Evolutionary conservation across 2,888 invertebrate species (phyloP).

Genomic region (Caenorhabditis afra): DNA sequence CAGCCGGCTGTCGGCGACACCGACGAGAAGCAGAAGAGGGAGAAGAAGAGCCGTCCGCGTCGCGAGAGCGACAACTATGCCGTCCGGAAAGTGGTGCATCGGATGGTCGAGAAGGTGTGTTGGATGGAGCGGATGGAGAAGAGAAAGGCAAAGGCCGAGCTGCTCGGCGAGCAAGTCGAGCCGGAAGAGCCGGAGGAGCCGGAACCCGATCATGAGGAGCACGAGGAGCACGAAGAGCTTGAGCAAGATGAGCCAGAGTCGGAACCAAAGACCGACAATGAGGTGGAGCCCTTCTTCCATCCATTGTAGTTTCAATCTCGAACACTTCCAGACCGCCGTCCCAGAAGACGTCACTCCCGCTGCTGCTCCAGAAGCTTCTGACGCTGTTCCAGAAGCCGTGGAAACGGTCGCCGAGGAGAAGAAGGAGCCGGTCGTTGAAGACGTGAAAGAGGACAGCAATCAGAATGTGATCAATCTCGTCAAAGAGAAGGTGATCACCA

Average conservation of each 20-base stretch:
- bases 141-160: conserved; percentile 46
- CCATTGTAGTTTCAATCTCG: too few relatives aligned
- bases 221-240: conserved; percentile 12
- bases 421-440: too few relatives aligned
- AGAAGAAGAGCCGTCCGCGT: conserved; percentile 35
- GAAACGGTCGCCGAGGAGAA: conserved; percentile 9
- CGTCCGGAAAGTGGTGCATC: conserved; percentile 50
- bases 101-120: conserved; percentile 55
- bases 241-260: conserved; percentile 48
- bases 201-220: conserved; percentile 38
- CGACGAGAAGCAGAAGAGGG: conserved; percentile 37
- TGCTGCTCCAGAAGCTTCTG: conserved; percentile 6
- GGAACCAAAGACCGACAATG: conserved; percentile 48
- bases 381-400: conserved; percentile 10
- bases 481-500: conserved; percentile 48
- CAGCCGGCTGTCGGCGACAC: conserved; percentile 25
- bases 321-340: not conserved
- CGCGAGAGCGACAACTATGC: conserved; percentile 61
- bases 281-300: too few relatives aligned
- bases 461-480: conserved; percentile 65
- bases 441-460: conserved; percentile 59
- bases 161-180: conserved; percentile 33
- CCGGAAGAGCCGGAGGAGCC: conserved; percentile 6
- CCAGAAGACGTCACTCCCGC: not conserved
- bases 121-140: conserved; percentile 58